These are phyloP conservation scores for Gerris lacustris DNA, from an alignment of 2,888 invertebrate species.

Conservation along the genomic window DNA sequence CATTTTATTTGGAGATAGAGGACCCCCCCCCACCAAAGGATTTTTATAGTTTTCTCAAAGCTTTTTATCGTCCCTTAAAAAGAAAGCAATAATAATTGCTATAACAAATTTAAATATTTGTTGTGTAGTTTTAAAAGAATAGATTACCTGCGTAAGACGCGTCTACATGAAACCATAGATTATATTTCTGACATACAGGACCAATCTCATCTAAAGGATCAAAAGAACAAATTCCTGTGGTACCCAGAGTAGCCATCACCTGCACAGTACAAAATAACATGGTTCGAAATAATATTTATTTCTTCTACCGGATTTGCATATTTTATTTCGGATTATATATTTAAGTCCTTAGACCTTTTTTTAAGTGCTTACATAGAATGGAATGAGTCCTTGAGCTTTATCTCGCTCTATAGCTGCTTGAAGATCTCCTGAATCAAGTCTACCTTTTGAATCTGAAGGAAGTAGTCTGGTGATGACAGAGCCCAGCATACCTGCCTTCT, in stretches of 20 bases:
- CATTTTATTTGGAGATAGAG: too few relatives aligned
- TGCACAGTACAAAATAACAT: conserved; percentile 22
- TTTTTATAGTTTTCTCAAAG: too few relatives aligned
- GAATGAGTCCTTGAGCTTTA: conserved; percentile 75
- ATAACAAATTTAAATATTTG: too few relatives aligned
- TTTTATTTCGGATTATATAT: too few relatives aligned
- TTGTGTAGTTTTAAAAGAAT: too few relatives aligned
- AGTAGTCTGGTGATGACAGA: conserved; percentile 66
- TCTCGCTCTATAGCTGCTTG: conserved; percentile 72
- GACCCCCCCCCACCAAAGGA: too few relatives aligned
- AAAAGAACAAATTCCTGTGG: conserved; percentile 78
- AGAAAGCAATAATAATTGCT: too few relatives aligned
- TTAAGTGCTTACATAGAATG: conserved; percentile 63
- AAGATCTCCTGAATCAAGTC: conserved; percentile 61
- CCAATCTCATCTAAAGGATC: conserved; percentile 61
- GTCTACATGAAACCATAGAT: conserved; percentile 88
- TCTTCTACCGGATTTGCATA: too few relatives aligned
- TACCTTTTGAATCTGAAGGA: conserved; percentile 57
- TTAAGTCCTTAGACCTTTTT: conserved; percentile 38
- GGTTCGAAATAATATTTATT: too few relatives aligned
- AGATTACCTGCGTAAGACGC: conserved; percentile 74
- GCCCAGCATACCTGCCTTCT: conserved; percentile 77
- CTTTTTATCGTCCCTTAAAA: too few relatives aligned
- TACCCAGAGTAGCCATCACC: conserved; percentile 65
- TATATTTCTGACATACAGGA: conserved; percentile 58